phyloP scores from a whole-genome alignment of 53 echinoderm and acorn worm species.

The Hippasteria phrygiana region DNA sequence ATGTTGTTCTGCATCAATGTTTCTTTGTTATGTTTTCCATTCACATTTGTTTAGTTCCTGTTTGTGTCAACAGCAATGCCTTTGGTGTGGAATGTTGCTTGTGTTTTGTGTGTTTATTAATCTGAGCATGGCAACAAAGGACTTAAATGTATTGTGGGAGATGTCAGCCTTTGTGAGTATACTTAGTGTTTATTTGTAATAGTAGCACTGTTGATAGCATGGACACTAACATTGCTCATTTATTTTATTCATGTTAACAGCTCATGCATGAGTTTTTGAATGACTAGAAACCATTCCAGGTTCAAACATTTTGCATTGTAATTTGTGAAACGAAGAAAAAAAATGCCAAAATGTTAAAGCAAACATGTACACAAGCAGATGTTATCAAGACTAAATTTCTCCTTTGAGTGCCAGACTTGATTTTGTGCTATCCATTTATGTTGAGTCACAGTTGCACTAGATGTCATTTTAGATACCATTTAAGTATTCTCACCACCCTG shows the following conservation, averaged over 20 bases:
- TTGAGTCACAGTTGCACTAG: too few species aligned
- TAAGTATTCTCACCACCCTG: too few species aligned
- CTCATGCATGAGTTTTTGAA: constrained; percentile 2
- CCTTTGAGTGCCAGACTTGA: too few species aligned
- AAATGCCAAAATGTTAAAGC: too few species aligned
- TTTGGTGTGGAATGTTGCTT: not conserved
- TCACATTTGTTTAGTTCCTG: not conserved
- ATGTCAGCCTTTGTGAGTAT: constrained; percentile 61
- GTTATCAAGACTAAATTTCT: too few species aligned
- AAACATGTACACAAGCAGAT: too few species aligned
- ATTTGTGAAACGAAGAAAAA: too few species aligned
- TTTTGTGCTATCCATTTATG: too few species aligned
- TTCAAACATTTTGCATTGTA: too few species aligned
- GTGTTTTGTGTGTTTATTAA: not conserved
- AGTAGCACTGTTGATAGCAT: constrained; percentile 32
- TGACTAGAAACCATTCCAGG: too few species aligned
- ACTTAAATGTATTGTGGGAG: constrained; percentile 17
- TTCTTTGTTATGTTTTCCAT: not conserved
- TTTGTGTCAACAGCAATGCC: not conserved
- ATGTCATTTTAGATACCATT: too few species aligned
- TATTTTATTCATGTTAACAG: not conserved
- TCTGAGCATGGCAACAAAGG: constrained; percentile 21
- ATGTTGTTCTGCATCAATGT: not conserved
- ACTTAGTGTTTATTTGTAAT: constrained; percentile 28
- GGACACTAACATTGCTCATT: not conserved